Conservation (phyloP, 2,888 invertebrate species). For the Branchellion lobata region DNA sequence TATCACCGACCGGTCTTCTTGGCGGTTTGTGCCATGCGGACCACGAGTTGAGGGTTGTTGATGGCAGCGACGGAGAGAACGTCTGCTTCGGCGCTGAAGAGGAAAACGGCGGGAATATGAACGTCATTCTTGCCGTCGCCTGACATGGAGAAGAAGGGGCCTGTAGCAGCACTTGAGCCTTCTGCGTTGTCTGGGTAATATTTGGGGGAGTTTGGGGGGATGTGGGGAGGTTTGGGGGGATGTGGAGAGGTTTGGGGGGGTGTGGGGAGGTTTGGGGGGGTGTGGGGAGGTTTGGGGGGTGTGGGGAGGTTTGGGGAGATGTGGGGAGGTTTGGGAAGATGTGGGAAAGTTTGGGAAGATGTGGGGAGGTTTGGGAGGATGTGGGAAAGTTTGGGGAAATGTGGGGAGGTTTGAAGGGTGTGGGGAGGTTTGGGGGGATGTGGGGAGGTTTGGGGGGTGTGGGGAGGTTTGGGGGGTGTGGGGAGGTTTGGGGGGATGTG, state of each 20-base stretch:
- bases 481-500: not conserved
- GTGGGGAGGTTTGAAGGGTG: not conserved
- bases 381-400: not conserved
- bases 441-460: too few relatives aligned
- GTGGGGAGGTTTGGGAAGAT: not conserved
- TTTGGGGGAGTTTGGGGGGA: too few relatives aligned
- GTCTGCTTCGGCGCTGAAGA: constrained; percentile 73
- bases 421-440: not conserved
- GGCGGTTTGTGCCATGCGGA: constrained; percentile 62
- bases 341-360: not conserved
- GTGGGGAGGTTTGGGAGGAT: too few relatives aligned
- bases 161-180: not conserved
- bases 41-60: constrained; percentile 66
- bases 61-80: constrained; percentile 69
- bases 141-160: constrained; percentile 38
- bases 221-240: not conserved
- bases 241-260: not conserved
- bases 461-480: not conserved
- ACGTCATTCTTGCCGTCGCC: constrained; percentile 82
- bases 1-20: constrained; percentile 47
- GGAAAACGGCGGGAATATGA: constrained; percentile 83
- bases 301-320: not conserved
- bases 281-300: not conserved
- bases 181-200: not conserved
- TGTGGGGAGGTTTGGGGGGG: not conserved